Base-by-base conservation (phyloP, 2,888 invertebrate genomes). In the Troglohyphantes excavatus region DNA sequence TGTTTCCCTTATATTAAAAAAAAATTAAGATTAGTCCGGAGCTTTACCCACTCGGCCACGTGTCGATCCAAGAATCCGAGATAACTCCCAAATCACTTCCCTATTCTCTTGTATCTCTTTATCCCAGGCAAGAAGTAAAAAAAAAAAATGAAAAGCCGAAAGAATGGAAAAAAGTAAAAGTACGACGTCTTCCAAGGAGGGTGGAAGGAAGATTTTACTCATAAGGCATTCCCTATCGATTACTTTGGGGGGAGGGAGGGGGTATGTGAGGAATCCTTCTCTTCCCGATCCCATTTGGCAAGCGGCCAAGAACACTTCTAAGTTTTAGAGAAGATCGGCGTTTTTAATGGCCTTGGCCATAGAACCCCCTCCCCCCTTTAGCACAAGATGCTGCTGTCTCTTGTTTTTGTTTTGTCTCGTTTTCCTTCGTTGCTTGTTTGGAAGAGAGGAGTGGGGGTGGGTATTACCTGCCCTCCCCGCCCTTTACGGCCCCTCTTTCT, bases 171-270 rank as follows among this genome's bases (percentile, higher is more conserved):
- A 26, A 23, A 13, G 7, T 65, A 65, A 65, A 27, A 26, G n/a
- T 5, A 13, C 13, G 53, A 53, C 13, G 53, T n/a, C 53, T 53
- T 53, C n/a, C 53, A 53, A 27, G 53, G 29, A n/a, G 29, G n/a
- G 21, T 21, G 59, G 82, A 7, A n/a, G 21, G 43, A 70, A 39
- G 29, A 68, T 19, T 53, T n/a, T 26, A n/a, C 67, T 84, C 85
- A 23, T 76, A 63, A 85, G 76, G 27, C 86, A 46, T 79, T 86
- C 79, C 61, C 79, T 79, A 87, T 87, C 87, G 87, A 87, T 87
- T 81, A 39, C 86, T 82, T n/a, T 11, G 19, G 23, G 81, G 33
- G 46, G 63, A 7, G 61, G n/a, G 29, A 23, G n/a, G 9, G 33
- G 39, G 39, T 7, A 43, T 0, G 43, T 11, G 33, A 39, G 17